A percentile compares a stretch with the other conserved stretches of the same genome.
Evolutionary conservation across 1,140 invertebrate genomes (phyloP).

Genomic region (Rhyacophila brunnea): DNA sequence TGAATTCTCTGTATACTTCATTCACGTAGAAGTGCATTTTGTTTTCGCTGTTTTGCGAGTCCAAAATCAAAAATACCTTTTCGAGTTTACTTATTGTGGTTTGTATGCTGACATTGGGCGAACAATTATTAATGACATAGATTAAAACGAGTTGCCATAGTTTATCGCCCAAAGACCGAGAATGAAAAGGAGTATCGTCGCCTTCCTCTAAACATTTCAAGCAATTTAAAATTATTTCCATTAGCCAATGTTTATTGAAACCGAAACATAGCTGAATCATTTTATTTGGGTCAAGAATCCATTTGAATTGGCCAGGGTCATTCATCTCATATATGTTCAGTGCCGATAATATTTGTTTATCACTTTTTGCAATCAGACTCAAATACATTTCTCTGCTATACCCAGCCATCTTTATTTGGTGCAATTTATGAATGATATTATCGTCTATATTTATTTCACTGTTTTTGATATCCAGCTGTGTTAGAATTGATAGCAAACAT

Average conservation of each 20-base stretch:
- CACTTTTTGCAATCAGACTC: slow-evolving; percentile 17
- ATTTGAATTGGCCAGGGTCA: slow-evolving; percentile 6
- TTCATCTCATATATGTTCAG: slow-evolving; percentile 16
- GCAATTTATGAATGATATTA: slow-evolving; percentile 22
- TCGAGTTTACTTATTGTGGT: slow-evolving; percentile 46
- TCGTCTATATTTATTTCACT: slow-evolving; percentile 9
- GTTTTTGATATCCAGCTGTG: slow-evolving; percentile 9
- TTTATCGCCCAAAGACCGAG: slow-evolving; percentile 50
- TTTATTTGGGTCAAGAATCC: slow-evolving; percentile 41
- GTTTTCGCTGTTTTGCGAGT: slow-evolving; percentile 45
- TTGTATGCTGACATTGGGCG: slow-evolving; percentile 46
- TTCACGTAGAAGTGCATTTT: slow-evolving; percentile 50
- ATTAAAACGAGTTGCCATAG: slow-evolving; percentile 51
- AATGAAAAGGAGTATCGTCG: slow-evolving; percentile 50
- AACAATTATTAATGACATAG: slow-evolving; percentile 46
- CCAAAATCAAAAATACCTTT: slow-evolving; percentile 50
- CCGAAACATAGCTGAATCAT: slow-evolving; percentile 52
- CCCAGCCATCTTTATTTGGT: slow-evolving; percentile 15
- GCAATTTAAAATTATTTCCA: slow-evolving; percentile 49
- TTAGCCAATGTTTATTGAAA: slow-evolving; percentile 49
- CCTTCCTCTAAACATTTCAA: slow-evolving; percentile 47
- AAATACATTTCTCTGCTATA: slow-evolving; percentile 27
- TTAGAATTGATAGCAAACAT: slow-evolving; percentile 17
- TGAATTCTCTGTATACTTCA: slow-evolving; percentile 51
- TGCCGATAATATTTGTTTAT: slow-evolving; percentile 10